A percentile compares a stretch with the other conserved stretches of the same genome.
These are phyloP conservation scores for Haliclystus octoradiatus DNA, from an alignment of 30 jellyfish, hydroid and myxozoan species.

Conservation along the genomic window DNA sequence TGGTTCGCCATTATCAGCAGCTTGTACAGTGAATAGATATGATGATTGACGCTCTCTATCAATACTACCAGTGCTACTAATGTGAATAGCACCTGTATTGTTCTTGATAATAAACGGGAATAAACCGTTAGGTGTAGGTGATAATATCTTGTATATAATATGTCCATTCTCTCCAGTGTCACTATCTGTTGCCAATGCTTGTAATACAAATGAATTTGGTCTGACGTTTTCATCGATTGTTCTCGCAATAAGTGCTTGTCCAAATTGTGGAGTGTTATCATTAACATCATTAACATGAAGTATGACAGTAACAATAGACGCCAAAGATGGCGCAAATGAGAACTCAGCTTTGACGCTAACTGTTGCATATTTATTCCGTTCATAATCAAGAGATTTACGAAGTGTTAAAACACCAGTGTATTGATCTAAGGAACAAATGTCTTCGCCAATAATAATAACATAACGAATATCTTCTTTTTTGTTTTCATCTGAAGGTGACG, in stretches of 20 bases:
- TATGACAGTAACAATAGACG: slow-evolving; percentile 68
- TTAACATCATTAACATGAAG: slow-evolving; percentile 63
- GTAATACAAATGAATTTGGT: slow-evolving; percentile 66
- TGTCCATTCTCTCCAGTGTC: slow-evolving; percentile 73
- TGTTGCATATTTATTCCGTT: slow-evolving; percentile 26
- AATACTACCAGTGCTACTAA: slow-evolving; percentile 36
- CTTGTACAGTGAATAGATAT: slow-evolving; percentile 51
- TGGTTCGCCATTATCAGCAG: slow-evolving; percentile 76
- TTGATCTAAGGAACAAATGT: slow-evolving; percentile 5
- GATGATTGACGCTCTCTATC: slow-evolving; percentile 48
- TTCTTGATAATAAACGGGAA: slow-evolving; percentile 62
- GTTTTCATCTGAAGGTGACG: background rate
- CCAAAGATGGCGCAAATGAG: slow-evolving; percentile 46
- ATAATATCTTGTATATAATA: slow-evolving; percentile 44
- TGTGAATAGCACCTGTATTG: slow-evolving; percentile 54
- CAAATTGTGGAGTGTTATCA: slow-evolving; percentile 72
- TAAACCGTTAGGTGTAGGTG: background rate
- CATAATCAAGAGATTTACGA: slow-evolving; percentile 48
- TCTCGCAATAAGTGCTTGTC: slow-evolving; percentile 7
- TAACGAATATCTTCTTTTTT: slow-evolving; percentile 1
- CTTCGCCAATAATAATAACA: slow-evolving; percentile 6
- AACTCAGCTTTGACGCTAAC: slow-evolving; percentile 65
- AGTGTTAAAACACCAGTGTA: slow-evolving; percentile 24
- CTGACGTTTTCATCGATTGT: slow-evolving; percentile 85
- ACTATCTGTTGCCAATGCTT: slow-evolving; percentile 63